Percentiles rank a stretch among this genome's conserved stretches.
Evolutionary conservation across 2,797 vertebrate species (phyloP).

Genomic region (Microctenopoma stevenorrisi): DNA sequence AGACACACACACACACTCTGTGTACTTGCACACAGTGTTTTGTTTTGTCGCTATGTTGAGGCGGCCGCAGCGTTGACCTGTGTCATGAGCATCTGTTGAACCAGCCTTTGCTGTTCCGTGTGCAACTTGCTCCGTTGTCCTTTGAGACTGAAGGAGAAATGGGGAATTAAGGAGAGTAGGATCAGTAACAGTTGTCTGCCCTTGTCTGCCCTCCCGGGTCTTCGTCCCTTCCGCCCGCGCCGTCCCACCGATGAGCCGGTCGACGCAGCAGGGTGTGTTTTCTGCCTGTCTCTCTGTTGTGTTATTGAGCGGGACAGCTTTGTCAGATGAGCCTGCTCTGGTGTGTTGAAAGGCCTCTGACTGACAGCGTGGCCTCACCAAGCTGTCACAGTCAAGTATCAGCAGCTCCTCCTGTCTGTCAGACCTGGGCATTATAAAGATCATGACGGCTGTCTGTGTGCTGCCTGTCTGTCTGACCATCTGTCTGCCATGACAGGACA

Average conservation of each 20-base stretch:
- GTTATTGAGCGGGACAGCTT: constrained; percentile 67
- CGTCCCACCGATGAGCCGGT: constrained; percentile 55
- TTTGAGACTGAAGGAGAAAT: constrained; percentile 63
- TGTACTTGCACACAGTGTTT: constrained; percentile 29
- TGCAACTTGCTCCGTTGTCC: constrained; percentile 48
- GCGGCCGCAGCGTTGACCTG: constrained; percentile 45
- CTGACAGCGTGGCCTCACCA: constrained; percentile 65
- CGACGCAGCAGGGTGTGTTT: constrained; percentile 59
- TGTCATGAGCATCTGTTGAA: constrained; percentile 66
- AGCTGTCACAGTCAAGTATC: constrained; percentile 69
- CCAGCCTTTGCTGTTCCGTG: constrained; percentile 40
- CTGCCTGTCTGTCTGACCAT: constrained; percentile 34
- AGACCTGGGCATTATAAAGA: constrained; percentile 50
- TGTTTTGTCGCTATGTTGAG: constrained; percentile 43
- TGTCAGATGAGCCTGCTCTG: constrained; percentile 66
- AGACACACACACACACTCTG: constrained; percentile 7
- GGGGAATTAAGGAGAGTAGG: constrained; percentile 43
- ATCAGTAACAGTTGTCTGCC: constrained; percentile 71
- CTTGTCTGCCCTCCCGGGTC: constrained; percentile 70
- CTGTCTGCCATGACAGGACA: constrained; percentile 6
- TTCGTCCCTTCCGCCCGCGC: constrained; percentile 44
- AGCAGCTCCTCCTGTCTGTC: constrained; percentile 64
- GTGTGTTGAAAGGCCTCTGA: constrained; percentile 60
- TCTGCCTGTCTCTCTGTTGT: constrained; percentile 51
- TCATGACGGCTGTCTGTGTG: constrained; percentile 48